Base-by-base conservation (phyloP, 2,888 invertebrate species). In the Nomada ruficornis region DNA sequence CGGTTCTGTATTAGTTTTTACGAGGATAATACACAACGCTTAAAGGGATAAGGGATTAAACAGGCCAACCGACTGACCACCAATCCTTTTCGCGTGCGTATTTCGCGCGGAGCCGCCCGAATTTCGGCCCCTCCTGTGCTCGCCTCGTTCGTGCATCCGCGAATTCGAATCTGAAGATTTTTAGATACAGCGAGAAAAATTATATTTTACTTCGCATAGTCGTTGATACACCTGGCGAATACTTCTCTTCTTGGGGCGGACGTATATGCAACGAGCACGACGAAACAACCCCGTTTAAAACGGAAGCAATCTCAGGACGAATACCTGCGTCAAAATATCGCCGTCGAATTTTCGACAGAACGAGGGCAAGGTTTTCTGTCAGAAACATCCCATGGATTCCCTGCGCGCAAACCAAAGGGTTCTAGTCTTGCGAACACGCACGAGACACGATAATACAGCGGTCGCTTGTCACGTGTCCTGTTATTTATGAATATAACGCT, bases 41-140 rank as follows among this genome's bases (percentile, higher is more conserved):
- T 93, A 93, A 92, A 93, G 90, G 93, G 93, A 93, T 93, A 94
- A 93, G 87, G 92, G 93, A 94, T 94, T 94, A 93, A 94, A 92
- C 89, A 65, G 83, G 80, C 91, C 77, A 68, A 64, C 79, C 82
- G 77, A 81, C 87, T 82, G 87, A 87, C 89, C 86, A 88, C 88
- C 80, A 78, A 88, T 83, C 78, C 88, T 83, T 74, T 73, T 74
- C 77, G 68, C 68, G 75, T 62, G 64, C 67, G 44, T 59, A 68
- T 83, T 57, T 77, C 76, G 80, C 71, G 67, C 18, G 47, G 47
- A 29, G 15, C 36, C 26, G 44, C 42, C 59, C 44, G 42, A 23
- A 15, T 11, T 15, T 26, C 26, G 57, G 26, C 60, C 55, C 52
- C 29, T 23, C 57, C 36, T 47, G 54, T 65, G 80, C 57, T 50